A percentile compares a stretch with the other conserved stretches of the same genome.
These are phyloP conservation scores for Hemaris fuciformis DNA, from an alignment of 2,888 invertebrate species.

Conservation along the genomic window DNA sequence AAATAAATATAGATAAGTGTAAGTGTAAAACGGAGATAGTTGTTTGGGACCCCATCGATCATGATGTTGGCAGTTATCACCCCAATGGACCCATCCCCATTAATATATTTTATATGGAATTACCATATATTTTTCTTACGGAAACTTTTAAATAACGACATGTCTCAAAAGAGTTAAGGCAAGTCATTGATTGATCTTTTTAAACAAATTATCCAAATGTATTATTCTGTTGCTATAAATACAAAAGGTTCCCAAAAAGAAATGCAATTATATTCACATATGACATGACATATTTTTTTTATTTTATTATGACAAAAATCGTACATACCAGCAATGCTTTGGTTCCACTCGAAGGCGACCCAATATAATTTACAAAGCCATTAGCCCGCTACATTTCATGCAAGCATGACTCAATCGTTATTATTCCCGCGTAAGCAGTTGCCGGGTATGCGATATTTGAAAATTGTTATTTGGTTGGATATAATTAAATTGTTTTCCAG, in stretches of 20 bases:
- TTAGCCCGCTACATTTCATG: not conserved
- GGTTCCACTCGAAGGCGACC: not conserved
- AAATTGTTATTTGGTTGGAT: too few relatives aligned
- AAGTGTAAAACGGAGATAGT: too few relatives aligned
- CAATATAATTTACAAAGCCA: not conserved
- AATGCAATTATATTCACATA: not conserved
- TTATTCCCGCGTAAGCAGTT: not conserved
- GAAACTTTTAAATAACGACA: too few relatives aligned
- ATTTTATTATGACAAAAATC: not conserved
- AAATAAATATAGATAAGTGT: too few relatives aligned
- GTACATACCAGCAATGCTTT: not conserved
- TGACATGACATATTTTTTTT: not conserved
- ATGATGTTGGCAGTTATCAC: too few relatives aligned
- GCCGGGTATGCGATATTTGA: not conserved
- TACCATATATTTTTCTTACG: too few relatives aligned
- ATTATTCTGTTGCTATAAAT: not conserved
- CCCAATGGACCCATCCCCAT: too few relatives aligned
- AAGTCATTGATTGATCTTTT: too few relatives aligned
- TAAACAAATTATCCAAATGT: too few relatives aligned
- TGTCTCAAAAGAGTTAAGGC: too few relatives aligned
- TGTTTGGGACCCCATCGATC: too few relatives aligned
- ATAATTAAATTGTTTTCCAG: not conserved
- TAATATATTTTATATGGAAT: too few relatives aligned
- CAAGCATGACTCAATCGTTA: not conserved
- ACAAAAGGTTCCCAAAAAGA: not conserved